Percentiles rank a stretch among this genome's conserved stretches.
These are phyloP conservation scores for Acanthosoma haemorrhoidale DNA, from an alignment of 2,888 invertebrate species.

Conservation along the genomic window DNA sequence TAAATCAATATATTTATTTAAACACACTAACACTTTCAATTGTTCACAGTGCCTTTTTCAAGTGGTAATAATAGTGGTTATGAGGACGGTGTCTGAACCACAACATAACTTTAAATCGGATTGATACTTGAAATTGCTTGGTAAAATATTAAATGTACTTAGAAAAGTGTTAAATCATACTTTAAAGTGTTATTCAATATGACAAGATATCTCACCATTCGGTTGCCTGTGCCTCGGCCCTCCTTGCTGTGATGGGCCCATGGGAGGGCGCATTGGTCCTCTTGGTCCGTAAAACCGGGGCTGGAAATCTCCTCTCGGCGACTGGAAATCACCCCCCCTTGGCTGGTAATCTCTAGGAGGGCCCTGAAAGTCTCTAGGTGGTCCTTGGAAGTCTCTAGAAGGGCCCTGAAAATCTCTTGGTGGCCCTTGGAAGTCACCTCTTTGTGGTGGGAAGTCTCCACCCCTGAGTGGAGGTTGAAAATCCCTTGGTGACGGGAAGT, in stretches of 20 bases:
- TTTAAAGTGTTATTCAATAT: too few species aligned
- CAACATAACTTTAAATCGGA: too few species aligned
- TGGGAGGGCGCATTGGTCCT: constrained; percentile 32
- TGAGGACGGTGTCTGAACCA: too few species aligned
- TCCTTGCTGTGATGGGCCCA: constrained; percentile 26
- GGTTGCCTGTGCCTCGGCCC: constrained; percentile 16
- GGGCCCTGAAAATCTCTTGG: constrained; percentile 27
- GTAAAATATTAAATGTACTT: too few species aligned
- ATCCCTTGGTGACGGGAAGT: not conserved
- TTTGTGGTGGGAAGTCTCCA: constrained; percentile 21
- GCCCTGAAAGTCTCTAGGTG: constrained; percentile 25
- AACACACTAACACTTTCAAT: too few species aligned
- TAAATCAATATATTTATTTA: too few species aligned
- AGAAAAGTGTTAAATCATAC: too few species aligned
- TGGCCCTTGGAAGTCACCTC: constrained; percentile 29
- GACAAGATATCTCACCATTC: constrained; percentile 28
- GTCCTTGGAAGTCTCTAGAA: constrained; percentile 40
- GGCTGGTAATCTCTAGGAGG: constrained; percentile 22
- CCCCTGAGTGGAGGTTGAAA: constrained; percentile 1
- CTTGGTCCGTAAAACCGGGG: constrained; percentile 30
- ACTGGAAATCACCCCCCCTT: constrained; percentile 17
- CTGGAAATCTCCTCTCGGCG: constrained; percentile 29
- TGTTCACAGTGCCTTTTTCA: too few species aligned
- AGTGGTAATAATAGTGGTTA: too few species aligned
- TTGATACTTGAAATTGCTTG: too few species aligned